Conservation (phyloP, 2,113 vertebrate genomes). For the Antechinus stuartii region DNA sequence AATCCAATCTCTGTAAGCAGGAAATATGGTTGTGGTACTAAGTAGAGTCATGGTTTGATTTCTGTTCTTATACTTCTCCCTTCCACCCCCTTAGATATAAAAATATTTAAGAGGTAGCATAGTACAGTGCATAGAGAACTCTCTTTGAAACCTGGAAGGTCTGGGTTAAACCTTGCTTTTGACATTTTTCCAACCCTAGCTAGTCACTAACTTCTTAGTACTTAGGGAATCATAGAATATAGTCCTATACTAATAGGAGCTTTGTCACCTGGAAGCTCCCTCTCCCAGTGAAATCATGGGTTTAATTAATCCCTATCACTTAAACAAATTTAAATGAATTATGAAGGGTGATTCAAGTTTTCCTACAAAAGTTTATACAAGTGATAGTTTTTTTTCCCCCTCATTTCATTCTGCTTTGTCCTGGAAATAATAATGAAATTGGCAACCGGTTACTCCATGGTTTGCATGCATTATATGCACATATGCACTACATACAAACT, state of each 20-base stretch:
- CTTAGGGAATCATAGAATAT: background rate
- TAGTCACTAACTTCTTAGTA: background rate
- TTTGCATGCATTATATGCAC: background rate
- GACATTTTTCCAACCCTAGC: background rate
- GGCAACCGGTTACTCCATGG: background rate
- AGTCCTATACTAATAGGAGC: too few species aligned
- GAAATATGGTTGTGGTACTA: background rate
- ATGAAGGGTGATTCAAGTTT: background rate
- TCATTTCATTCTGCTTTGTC: background rate
- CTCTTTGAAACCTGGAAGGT: background rate
- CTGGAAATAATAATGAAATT: background rate
- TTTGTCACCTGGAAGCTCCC: background rate
- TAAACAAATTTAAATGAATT: background rate
- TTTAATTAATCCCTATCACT: background rate
- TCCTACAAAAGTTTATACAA: background rate
- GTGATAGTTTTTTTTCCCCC: background rate
- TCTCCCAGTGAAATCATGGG: background rate
- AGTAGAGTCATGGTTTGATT: constrained; percentile 28
- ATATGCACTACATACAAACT: background rate
- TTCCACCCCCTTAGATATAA: background rate
- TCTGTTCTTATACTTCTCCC: background rate
- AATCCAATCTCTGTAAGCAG: background rate
- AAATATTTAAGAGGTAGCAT: background rate
- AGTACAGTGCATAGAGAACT: background rate
- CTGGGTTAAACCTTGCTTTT: background rate